A percentile compares a stretch with the other conserved stretches of the same genome.
Conservation (phyloP, 2,797 vertebrate genomes). For the Macrochelys suwanniensis region DNA sequence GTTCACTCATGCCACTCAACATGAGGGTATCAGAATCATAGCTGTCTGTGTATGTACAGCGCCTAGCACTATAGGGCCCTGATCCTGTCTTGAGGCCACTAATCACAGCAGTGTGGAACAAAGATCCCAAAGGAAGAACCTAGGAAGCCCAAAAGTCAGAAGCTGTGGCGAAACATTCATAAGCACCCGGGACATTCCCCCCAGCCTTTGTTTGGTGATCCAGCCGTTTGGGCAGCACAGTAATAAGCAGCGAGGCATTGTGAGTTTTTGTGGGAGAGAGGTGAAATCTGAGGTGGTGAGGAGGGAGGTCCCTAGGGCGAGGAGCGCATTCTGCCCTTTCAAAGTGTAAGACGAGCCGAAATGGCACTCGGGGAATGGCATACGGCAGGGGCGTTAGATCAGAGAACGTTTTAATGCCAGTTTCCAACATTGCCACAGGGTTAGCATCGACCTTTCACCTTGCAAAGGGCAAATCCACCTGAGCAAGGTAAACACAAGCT, state of each 20-base stretch:
- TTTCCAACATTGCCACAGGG: neutral
- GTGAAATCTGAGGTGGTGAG: neutral
- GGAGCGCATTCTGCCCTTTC: neutral
- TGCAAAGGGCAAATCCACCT: neutral
- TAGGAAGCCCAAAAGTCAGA: neutral
- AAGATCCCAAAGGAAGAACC: neutral
- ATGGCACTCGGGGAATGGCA: neutral
- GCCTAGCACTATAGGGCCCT: neutral
- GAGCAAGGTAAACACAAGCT: neutral
- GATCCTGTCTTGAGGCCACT: neutral
- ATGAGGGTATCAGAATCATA: neutral
- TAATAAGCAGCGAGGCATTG: neutral
- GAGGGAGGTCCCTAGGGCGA: neutral
- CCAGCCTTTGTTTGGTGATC: neutral
- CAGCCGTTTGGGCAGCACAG: neutral
- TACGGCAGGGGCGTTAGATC: neutral
- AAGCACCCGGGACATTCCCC: fast-evolving
- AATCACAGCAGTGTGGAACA: neutral
- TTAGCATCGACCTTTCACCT: neutral
- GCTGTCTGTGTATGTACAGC: neutral
- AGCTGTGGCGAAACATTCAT: neutral
- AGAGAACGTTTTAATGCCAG: neutral
- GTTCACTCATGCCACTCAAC: neutral
- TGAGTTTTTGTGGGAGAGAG: fast-evolving
- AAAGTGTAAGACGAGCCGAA: neutral